Evolutionary conservation across 2,113 vertebrate species (phyloP).

Genomic region (Podarcis muralis): DNA sequence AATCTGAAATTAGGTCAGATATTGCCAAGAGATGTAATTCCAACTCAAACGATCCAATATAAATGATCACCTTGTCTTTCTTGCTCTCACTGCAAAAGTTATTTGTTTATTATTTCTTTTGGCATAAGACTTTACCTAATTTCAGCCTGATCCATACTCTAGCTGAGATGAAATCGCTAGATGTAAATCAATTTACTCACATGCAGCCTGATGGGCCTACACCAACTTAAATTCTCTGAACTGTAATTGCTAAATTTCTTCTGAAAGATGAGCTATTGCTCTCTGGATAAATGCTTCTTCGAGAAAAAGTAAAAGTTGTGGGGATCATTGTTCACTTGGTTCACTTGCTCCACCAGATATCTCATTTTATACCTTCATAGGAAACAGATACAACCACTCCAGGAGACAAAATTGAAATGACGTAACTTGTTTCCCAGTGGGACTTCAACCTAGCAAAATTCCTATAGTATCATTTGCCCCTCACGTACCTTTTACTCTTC

Average conservation of each 20-base stretch:
- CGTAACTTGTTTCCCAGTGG: not conserved
- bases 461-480: not conserved
- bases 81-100: not conserved
- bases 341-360: not conserved
- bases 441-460: not conserved
- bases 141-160: not conserved
- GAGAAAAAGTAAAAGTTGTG: not conserved
- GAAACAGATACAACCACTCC: not conserved
- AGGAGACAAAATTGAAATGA: not conserved
- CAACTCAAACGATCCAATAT: not conserved
- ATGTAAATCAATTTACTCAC: not conserved
- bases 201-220: not conserved
- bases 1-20: not conserved
- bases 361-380: slow-evolving; percentile 7
- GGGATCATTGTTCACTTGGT: not conserved
- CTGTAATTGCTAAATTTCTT: not conserved
- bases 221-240: not conserved
- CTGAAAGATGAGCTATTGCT: not conserved
- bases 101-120: not conserved
- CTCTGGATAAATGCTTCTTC: not conserved
- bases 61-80: not conserved
- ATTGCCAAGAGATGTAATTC: not conserved
- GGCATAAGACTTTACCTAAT: not conserved
- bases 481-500: slow-evolving; percentile 17
- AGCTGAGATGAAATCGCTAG: not conserved